Base-by-base conservation (phyloP, 1,140 invertebrate genomes). In the Anoplophora glabripennis region DNA sequence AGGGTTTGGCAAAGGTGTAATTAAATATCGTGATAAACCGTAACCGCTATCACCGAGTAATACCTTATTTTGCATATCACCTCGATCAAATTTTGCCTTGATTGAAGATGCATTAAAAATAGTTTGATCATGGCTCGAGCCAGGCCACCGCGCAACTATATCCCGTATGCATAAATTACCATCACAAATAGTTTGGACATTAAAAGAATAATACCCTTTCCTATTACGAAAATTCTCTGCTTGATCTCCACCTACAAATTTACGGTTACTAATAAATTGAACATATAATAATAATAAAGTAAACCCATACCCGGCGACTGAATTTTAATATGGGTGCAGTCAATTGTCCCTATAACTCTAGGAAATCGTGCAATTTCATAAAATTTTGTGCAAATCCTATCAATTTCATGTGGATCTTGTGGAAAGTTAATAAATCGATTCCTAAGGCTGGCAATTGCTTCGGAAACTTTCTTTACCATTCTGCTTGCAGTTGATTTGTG, bases 201-300 rank as follows among this genome's bases (percentile, higher is more conserved):
- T 77, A 7, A 76, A 59, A 11, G 75, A 77, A 62, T 77, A 76
- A 58, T 70, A 76, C n/a, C 64, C 67, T 59, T 78, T 77, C 53
- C 75, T 66, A 58, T 42, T 28, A 28, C 21, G 21, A 28, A 28
- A 28, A 28, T 28, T 28, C 21, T 28, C 21, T 28, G 21, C 21
- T 41, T 41, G 11, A 11, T 54, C 21, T 41, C 40, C 37, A 14
- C 52, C 38, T 21, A 41, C 14, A 42, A 72, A 71, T 65, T 68
- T 67, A 33, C 73, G 71, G 44, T 63, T 69, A 28, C 21, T 28
- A 28, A 28, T 28, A 28, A 28, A 28, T 28, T 28, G 21, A 28
- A 28, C 21, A 28, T 2, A 5, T 28, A 28, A 28, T 28, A 28
- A 28, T 28, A 28, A 3, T 17, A 59, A 41, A 57, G 77, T 73